Base-by-base conservation (phyloP, 2,797 vertebrate species). In the Miichthys miiuy region DNA sequence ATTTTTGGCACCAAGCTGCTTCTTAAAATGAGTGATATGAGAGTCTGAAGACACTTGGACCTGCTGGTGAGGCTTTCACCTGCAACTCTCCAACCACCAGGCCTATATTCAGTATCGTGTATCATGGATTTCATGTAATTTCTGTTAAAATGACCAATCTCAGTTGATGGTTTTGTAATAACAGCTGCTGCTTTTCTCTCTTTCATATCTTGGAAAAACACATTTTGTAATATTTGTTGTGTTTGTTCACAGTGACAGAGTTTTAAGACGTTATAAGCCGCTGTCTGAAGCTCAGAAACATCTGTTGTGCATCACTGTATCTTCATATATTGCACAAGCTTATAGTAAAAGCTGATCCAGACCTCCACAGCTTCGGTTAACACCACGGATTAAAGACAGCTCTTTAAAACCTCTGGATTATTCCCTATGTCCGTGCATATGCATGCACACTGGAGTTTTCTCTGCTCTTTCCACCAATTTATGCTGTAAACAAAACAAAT, bases 401-500 rank as follows among this genome's bases (percentile, higher is more conserved):
- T 78, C 77, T 88, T 79, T 79, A 79, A 83, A 83, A 17, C 41
- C 57, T 21, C 2, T 72, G 82, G 88, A 93, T 93, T 92, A 92
- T 82, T 84, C 65, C 69, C 71, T 34, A 12, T 58, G 78, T 86
- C 79, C 41, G 34, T 78, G 65, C 55, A 38, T 71, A 68, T 75
- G 20, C 51, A 72, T 57, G 73, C 73, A 73, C 58, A n/a, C 61
- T 78, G 42, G 79, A 87, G 76, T 83, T 79, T 71, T 66, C 79
- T 57, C 71, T 69, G 21, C 68, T 89, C 57, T 44, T 79, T 77
- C 52, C 54, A 66, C 68, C 89, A 92, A 92, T 91, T 88, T 90
- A 90, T 92, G 82, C 85, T 30, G 42, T 81, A 92, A 92, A 92
- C 87, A 91, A 88, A 85, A 86, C 79, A 81, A 65, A 88, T 92